Evolutionary conservation across 1,140 invertebrate genomes (phyloP).

Genomic region (Monomorium pharaonis): DNA sequence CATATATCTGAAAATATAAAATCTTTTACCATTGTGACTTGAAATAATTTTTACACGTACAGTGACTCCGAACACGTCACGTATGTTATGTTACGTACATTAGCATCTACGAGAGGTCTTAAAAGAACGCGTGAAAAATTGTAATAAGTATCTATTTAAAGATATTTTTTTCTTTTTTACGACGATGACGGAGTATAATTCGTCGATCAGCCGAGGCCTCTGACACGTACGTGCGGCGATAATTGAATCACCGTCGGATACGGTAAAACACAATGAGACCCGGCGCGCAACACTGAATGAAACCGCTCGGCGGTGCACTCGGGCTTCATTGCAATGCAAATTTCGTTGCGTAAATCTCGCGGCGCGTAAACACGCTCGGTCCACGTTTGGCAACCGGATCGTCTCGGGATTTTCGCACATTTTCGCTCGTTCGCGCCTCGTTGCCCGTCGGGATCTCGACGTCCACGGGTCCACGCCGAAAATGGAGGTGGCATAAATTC

Average conservation of each 20-base stretch:
- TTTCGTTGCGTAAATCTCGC: constrained; percentile 11
- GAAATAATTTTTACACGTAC: neutral
- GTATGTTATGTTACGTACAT: neutral
- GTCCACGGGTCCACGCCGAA: neutral
- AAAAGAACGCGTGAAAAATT: neutral
- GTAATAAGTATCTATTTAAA: neutral
- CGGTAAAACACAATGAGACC: neutral
- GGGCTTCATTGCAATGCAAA: constrained; percentile 5
- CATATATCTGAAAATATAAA: neutral
- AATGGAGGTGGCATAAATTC: constrained; percentile 10
- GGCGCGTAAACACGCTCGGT: neutral
- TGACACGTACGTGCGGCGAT: neutral
- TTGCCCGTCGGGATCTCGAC: neutral
- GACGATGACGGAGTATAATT: neutral
- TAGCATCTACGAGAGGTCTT: neutral
- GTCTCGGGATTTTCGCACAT: neutral
- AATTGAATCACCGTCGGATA: neutral
- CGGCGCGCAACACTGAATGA: neutral
- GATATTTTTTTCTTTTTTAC: neutral
- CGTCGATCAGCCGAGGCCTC: neutral
- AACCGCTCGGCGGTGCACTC: neutral
- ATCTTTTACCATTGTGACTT: neutral
- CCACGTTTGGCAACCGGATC: neutral
- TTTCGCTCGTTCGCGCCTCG: neutral
- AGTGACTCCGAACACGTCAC: neutral